Evolutionary conservation across 2,113 vertebrate species (phyloP).

Genomic region (Nerophis ophidion): DNA sequence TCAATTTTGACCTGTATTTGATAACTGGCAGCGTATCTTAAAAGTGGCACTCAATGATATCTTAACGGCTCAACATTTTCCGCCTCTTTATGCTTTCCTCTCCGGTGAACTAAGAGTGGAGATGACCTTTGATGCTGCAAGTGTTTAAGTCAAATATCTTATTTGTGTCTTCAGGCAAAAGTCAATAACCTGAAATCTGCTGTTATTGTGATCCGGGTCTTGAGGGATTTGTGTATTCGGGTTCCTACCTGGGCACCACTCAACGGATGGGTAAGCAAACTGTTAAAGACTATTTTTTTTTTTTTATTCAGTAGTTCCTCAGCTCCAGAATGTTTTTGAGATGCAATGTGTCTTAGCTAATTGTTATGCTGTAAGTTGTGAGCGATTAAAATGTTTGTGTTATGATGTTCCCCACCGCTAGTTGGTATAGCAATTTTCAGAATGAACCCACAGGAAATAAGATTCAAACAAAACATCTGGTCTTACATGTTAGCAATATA

Average conservation of each 20-base stretch:
- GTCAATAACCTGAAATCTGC: constrained; percentile 86
- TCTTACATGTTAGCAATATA: too few species aligned
- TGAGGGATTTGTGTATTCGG: constrained; percentile 89
- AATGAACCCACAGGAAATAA: too few species aligned
- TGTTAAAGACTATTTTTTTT: neutral
- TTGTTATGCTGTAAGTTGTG: too few species aligned
- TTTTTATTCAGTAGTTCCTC: neutral
- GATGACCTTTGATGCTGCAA: neutral
- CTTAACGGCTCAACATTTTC: constrained; percentile 33
- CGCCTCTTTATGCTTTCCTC: constrained; percentile 58
- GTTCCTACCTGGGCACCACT: constrained; percentile 90
- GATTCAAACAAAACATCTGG: too few species aligned
- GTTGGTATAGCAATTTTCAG: too few species aligned
- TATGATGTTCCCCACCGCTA: too few species aligned
- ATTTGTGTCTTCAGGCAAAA: constrained; percentile 80
- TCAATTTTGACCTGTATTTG: neutral
- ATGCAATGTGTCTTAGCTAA: too few species aligned
- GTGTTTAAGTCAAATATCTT: constrained; percentile 23
- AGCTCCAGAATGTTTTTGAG: too few species aligned
- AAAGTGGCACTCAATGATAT: constrained; percentile 14
- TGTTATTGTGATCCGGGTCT: constrained; percentile 88
- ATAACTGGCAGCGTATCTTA: neutral
- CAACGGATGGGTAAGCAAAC: constrained; percentile 86
- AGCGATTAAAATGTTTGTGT: too few species aligned
- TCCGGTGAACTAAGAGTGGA: constrained; percentile 13